Percentiles rank a stretch among this genome's conserved stretches.
Conservation (phyloP, 2,113 vertebrate species). For the Phodopus roborovskii region DNA sequence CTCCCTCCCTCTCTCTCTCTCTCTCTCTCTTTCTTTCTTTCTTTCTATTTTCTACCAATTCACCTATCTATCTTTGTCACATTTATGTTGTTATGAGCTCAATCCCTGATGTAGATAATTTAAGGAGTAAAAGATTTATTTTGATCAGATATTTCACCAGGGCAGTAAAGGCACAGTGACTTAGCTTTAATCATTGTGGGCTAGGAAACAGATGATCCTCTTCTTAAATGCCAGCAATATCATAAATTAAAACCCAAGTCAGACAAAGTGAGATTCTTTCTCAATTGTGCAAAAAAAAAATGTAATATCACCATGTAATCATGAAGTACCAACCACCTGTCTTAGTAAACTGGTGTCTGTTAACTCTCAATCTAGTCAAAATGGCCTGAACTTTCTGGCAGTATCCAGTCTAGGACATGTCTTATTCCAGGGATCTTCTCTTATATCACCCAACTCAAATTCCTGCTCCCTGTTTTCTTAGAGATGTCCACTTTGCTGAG, state of each 20-base stretch:
- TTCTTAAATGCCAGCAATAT: not conserved
- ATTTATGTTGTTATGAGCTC: not conserved
- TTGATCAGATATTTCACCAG: not conserved
- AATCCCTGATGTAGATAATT: not conserved
- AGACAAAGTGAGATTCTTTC: not conserved
- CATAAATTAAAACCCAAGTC: not conserved
- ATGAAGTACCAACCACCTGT: not conserved
- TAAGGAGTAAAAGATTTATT: not conserved
- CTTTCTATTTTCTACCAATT: not conserved
- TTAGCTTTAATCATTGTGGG: not conserved
- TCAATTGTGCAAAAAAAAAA: not conserved
- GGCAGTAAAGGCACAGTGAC: not conserved
- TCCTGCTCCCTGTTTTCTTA: not conserved
- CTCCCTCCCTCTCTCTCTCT: not conserved
- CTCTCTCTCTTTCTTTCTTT: not conserved
- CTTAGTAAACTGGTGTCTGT: not conserved
- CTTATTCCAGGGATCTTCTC: not conserved
- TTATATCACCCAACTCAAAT: not conserved
- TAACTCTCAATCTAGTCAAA: not conserved
- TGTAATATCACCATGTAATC: not conserved
- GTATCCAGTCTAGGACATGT: not conserved
- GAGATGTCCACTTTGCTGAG: not conserved
- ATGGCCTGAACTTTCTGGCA: not conserved
- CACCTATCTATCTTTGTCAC: not conserved
- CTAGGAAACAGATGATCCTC: not conserved